A percentile compares a stretch with the other conserved stretches of the same genome.
Evolutionary conservation across 2,113 vertebrate genomes (phyloP).

Genomic region (Actenoides lindsayi): DNA sequence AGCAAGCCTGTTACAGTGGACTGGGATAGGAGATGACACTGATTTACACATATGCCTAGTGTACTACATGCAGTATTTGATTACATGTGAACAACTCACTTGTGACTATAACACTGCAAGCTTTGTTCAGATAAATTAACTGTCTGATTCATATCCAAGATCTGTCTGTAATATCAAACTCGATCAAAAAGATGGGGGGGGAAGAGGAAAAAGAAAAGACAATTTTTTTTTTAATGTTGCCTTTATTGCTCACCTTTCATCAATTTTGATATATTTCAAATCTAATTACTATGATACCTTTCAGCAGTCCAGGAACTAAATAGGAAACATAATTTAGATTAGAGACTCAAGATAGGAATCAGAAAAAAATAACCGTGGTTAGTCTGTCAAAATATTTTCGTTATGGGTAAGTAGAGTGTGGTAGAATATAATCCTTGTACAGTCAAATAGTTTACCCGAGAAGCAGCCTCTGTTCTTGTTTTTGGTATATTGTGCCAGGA

Average conservation of each 20-base stretch:
- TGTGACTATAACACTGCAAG: background rate
- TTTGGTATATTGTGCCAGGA: background rate
- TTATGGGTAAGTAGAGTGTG: background rate
- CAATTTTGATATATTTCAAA: background rate
- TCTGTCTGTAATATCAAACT: background rate
- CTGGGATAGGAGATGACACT: background rate
- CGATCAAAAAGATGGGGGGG: background rate
- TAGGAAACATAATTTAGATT: background rate
- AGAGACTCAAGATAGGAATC: background rate
- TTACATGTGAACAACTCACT: background rate
- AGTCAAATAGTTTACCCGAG: background rate
- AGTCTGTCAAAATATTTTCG: background rate
- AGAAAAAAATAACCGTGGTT: background rate
- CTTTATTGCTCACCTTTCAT: background rate
- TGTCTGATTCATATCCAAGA: background rate
- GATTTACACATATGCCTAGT: background rate
- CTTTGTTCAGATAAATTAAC: background rate
- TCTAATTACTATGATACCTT: background rate
- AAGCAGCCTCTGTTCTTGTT: background rate
- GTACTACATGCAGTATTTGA: background rate
- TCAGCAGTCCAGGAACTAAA: background rate
- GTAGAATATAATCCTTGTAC: background rate
- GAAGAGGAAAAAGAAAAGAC: too few species aligned
- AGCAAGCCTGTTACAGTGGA: background rate
- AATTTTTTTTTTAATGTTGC: background rate